Evolutionary conservation across 2,888 invertebrate genomes (phyloP).

Genomic region (Luperina testacea): DNA sequence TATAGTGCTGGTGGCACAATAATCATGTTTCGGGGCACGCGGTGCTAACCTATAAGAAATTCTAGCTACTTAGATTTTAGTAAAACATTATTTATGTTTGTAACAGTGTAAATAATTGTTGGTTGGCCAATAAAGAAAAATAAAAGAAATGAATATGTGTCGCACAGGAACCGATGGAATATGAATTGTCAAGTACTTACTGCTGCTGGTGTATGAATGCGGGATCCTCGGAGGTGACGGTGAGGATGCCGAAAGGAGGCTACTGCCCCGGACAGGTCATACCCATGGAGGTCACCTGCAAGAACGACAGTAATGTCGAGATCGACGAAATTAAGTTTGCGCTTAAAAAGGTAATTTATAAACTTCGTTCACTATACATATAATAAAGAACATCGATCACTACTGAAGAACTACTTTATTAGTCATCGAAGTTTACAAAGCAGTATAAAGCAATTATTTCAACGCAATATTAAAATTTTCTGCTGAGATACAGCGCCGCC

Average conservation of each 20-base stretch:
- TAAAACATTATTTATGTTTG: not conserved
- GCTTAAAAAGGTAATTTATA: slow-evolving; percentile 87
- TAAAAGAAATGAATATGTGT: not conserved
- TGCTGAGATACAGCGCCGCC: not conserved
- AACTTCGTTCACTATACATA: not conserved
- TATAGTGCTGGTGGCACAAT: too few relatives aligned
- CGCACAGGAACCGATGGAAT: slow-evolving; percentile 90
- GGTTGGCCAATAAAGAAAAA: not conserved
- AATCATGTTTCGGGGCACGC: not conserved
- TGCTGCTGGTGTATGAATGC: slow-evolving; percentile 88
- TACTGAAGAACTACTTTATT: not conserved
- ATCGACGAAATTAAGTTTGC: slow-evolving; percentile 90
- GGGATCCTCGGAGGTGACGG: slow-evolving; percentile 74
- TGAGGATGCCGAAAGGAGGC: slow-evolving; percentile 91
- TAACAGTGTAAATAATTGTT: not conserved
- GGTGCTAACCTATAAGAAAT: not conserved
- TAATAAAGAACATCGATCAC: too few relatives aligned
- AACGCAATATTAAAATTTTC: not conserved
- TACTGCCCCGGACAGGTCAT: slow-evolving; percentile 93
- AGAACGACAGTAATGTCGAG: slow-evolving; percentile 92
- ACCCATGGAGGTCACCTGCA: slow-evolving; percentile 92
- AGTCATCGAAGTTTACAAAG: not conserved
- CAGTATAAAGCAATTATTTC: not conserved
- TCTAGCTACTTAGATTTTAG: not conserved
- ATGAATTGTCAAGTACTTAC: slow-evolving; percentile 92